A percentile compares a stretch with the other conserved stretches of the same genome.
These are phyloP conservation scores for Brassicogethes aeneus DNA, from an alignment of 2,888 invertebrate species.

Conservation along the genomic window DNA sequence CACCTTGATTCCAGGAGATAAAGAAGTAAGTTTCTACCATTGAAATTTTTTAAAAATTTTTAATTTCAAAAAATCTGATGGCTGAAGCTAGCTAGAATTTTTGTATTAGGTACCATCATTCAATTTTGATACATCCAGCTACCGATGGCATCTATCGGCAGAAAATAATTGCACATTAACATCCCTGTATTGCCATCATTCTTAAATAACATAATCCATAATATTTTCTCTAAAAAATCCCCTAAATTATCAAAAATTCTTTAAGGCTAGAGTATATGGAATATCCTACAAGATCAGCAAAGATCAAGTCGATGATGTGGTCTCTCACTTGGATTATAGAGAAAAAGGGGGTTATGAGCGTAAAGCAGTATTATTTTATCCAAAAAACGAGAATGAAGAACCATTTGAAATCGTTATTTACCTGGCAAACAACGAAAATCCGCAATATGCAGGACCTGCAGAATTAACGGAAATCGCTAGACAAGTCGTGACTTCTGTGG, in stretches of 20 bases:
- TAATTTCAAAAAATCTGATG: no score
- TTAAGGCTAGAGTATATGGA: constrained; percentile 71
- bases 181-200: no score
- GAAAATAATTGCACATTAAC: neutral
- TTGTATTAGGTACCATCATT: no score
- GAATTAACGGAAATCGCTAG: constrained; percentile 67
- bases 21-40: constrained; percentile 26
- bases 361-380: constrained; percentile 62
- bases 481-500: constrained; percentile 63
- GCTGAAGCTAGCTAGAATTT: no score
- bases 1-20: constrained; percentile 60
- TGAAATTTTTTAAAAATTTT: neutral
- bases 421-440: constrained; percentile 73
- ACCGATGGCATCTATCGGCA: neutral
- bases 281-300: constrained; percentile 79
- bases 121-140: neutral
- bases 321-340: constrained; percentile 75
- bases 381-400: constrained; percentile 40
- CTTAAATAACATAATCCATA: no score
- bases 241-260: no score
- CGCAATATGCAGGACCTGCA: constrained; percentile 61
- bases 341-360: constrained; percentile 90
- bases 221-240: no score
- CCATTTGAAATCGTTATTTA: constrained; percentile 70
- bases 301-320: constrained; percentile 58